Evolutionary conservation across 2,888 invertebrate genomes (phyloP), one percentile per base, ranked within the genome.

Genomic region (Leucozona laternaria): DNA sequence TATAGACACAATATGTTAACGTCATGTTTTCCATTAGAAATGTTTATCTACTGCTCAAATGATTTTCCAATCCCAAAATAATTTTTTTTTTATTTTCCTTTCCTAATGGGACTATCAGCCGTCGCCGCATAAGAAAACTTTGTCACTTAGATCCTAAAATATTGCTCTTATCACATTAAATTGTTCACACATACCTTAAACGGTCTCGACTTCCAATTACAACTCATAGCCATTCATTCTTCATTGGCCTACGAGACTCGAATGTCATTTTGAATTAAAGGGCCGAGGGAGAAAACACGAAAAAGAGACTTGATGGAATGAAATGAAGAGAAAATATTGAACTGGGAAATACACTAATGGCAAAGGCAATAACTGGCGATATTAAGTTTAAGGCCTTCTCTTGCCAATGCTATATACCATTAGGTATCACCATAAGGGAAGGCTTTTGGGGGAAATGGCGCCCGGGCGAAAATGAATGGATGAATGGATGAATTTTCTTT

Each of bases 61-160:
- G n/a, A n/a, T n/a, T n/a, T n/a, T n/a, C n/a, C n/a, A n/a, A n/a
- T n/a, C 7, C 31, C 43, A 34, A 64, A 79, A 34, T 25, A 28
- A 55, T 55, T 64, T 45, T 64, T 43, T 22, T 4, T 43, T 22
- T 25, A 37, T 45, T 4, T 57, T 37, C 10, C 20, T 13, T 60
- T 28, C 31, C 48, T 70, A 64, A 81, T 77, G 48, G 64, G 57
- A 28, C 72, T 48, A 50, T 55, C 55, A 71, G 45, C 31, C 66
- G 28, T n/a, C 48, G 8, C 31, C 48, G 25, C 10, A 68, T 37
- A 53, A 48, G 62, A 71, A 70, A 79, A 84, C 79, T 84, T 79
- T 79, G 57, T 62, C 84, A 75, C 79, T 76, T 71, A 71, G 71
- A 79, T 71, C 84, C 64, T 84, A 66, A 84, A 76, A 71, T 84